Base-by-base conservation (phyloP, 2,888 invertebrate species). In the Cephonodes hylas region DNA sequence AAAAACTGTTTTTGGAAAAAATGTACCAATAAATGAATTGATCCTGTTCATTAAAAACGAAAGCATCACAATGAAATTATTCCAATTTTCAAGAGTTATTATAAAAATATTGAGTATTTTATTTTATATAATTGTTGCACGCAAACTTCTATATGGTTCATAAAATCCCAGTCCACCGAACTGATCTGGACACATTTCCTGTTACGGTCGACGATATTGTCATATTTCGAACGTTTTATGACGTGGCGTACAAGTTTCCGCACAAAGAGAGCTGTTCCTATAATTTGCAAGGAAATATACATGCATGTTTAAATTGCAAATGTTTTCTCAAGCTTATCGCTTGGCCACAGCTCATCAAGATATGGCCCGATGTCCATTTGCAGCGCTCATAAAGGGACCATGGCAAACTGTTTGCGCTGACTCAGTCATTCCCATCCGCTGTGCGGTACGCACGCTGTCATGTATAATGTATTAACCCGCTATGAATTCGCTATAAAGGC, bases 321-420 rank as follows among this genome's bases (percentile, higher is more conserved):
- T 80, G 76, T 79, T 76, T 80, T 82, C 82, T 79, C 75, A 77
- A 75, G 80, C 78, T 81, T 80, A 85, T 81, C 81, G 78, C 75
- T 74, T 74, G 66, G 76, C 71, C 62, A 77, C 74, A 75, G 73
- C 70, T 74, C 77, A 85, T 85, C 81, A 79, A 79, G 80, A 79
- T 82, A 77, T 66, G 66, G 64, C 68, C 66, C 65, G 67, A 70
- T 71, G 75, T 72, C 78, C 76, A 76, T 80, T 81, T 78, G 79
- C 74, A 72, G 69, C 15, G 66, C 64, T 74, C 72, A 72, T 76
- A 82, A 81, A 83, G 80, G 77, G 77, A 76, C 70, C 71, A 75
- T 73, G 68, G 66, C 74, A 71, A 77, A 73, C 75, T 77, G 70
- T 79, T 74, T 64, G 67, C 62, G 64, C 68, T 66, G 66, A 63